A percentile compares a stretch with the other conserved stretches of the same genome.
These are phyloP conservation scores for Aplysina aerophoba DNA, from an alignment of 37 sponge, comb jelly and placozoan genomes.

Conservation along the genomic window DNA sequence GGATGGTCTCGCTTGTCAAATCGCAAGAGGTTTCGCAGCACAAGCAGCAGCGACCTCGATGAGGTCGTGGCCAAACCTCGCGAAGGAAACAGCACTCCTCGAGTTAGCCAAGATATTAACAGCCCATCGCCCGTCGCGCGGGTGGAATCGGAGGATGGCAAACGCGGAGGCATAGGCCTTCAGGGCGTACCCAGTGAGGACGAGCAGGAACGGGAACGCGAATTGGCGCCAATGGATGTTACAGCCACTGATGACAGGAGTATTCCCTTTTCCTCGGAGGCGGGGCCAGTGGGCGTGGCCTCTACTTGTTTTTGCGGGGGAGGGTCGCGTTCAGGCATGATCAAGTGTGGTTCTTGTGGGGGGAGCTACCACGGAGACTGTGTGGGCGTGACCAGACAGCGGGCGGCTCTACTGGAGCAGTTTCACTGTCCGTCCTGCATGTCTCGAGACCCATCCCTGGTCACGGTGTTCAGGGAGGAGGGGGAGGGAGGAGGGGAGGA, in stretches of 20 bases:
- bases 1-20: too few species aligned
- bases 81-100: not conserved
- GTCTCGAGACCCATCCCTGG: conserved; percentile 41
- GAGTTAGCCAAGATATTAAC: not conserved
- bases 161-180: not conserved
- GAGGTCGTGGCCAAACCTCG: not conserved
- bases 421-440: conserved; percentile 70
- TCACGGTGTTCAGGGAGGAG: conserved; percentile 36
- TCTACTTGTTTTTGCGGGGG: conserved; percentile 14
- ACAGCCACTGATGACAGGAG: not conserved
- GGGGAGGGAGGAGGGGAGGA: not conserved
- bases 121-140: not conserved
- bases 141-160: not conserved
- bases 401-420: conserved; percentile 51
- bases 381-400: conserved; percentile 64
- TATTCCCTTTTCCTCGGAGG: not conserved
- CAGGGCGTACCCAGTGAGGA: not conserved
- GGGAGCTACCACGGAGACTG: conserved; percentile 75
- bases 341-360: conserved; percentile 62
- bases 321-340: conserved; percentile 32
- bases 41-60: conserved; percentile 8
- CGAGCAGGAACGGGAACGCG: not conserved
- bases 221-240: not conserved
- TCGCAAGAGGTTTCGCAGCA: not conserved
- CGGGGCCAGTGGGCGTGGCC: not conserved